Evolutionary conservation across 1,140 invertebrate species (phyloP).

Genomic region (Drusus annulatus): DNA sequence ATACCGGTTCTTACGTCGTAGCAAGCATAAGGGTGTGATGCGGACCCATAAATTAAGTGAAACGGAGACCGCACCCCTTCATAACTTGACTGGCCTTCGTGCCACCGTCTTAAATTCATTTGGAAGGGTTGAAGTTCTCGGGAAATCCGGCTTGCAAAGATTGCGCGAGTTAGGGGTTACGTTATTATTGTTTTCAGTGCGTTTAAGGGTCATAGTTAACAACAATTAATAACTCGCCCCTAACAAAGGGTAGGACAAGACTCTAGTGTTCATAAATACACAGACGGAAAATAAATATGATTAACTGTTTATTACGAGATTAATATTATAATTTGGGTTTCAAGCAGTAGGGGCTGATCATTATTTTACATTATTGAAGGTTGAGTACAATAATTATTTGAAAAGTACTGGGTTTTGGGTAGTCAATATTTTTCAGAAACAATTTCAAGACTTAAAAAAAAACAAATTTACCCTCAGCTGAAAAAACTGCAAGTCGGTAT

Average conservation of each 20-base stretch:
- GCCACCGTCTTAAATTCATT: conserved; percentile 30
- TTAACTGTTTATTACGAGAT: no score
- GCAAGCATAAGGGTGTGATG: conserved; percentile 4
- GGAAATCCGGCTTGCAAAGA: conserved; percentile 18
- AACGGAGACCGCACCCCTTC: conserved; percentile 29
- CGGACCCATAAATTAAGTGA: conserved; percentile 25
- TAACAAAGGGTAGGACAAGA: neutral
- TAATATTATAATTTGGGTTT: no score
- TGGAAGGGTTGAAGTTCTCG: conserved; percentile 18
- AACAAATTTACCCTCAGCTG: no score
- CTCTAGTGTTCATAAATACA: neutral
- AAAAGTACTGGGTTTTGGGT: no score
- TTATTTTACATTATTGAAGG: no score
- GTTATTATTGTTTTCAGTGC: conserved; percentile 14
- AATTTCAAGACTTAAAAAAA: no score
- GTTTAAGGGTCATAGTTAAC: neutral
- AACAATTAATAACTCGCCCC: neutral
- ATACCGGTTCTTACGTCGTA: neutral
- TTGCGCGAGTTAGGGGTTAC: conserved; percentile 1
- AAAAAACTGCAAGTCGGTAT: no score
- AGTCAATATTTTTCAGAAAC: no score
- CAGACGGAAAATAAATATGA: neutral
- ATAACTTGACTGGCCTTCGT: conserved; percentile 35
- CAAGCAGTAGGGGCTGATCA: no score
- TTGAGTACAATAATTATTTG: no score